A percentile compares a stretch with the other conserved stretches of the same genome.
phyloP scores from a whole-genome alignment of 2,113 vertebrate species.

The Dunckerocampus dactyliophorus region DNA sequence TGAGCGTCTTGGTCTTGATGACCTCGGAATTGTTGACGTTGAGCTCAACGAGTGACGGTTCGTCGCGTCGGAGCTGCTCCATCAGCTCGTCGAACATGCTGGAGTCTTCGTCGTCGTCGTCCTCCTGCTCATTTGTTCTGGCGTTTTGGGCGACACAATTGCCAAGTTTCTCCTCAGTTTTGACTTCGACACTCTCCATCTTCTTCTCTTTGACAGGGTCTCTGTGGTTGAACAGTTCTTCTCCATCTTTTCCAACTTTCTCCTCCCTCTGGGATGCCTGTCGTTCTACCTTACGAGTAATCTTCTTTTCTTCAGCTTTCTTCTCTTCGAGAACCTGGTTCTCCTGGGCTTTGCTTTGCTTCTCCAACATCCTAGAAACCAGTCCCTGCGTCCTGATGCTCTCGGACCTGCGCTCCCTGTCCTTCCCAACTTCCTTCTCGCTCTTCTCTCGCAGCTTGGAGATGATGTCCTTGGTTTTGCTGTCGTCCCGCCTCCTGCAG shows the following conservation, averaged over 20 bases:
- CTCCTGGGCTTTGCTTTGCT: conserved; percentile 58
- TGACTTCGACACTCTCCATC: conserved; percentile 27
- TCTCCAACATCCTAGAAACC: conserved; percentile 68
- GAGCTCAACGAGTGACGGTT: conserved; percentile 80
- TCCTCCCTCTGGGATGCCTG: conserved; percentile 43
- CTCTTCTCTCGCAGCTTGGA: conserved; percentile 69
- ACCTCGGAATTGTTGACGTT: conserved; percentile 97
- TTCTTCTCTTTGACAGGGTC: conserved; percentile 46
- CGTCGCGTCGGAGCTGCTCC: conserved; percentile 82
- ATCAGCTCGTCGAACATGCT: conserved; percentile 92
- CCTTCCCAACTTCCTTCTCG: conserved; percentile 59
- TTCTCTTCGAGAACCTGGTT: conserved; percentile 47
- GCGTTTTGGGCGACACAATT: conserved; percentile 54
- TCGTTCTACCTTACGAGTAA: conserved; percentile 17
- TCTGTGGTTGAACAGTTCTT: conserved; percentile 55
- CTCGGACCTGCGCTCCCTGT: conserved; percentile 58
- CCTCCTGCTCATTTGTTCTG: conserved; percentile 63
- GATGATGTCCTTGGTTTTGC: conserved; percentile 73
- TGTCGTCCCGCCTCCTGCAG: conserved; percentile 61
- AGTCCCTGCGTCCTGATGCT: conserved; percentile 56
- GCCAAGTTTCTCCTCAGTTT: conserved; percentile 22
- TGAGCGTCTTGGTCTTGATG: conserved; percentile 88
- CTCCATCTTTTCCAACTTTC: conserved; percentile 41
- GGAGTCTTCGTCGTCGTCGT: conserved; percentile 75
- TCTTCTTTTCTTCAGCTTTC: conserved; percentile 25